A percentile compares a stretch with the other conserved stretches of the same genome.
Conservation (phyloP, 1,140 invertebrate genomes). For the Drosophila cardini region DNA sequence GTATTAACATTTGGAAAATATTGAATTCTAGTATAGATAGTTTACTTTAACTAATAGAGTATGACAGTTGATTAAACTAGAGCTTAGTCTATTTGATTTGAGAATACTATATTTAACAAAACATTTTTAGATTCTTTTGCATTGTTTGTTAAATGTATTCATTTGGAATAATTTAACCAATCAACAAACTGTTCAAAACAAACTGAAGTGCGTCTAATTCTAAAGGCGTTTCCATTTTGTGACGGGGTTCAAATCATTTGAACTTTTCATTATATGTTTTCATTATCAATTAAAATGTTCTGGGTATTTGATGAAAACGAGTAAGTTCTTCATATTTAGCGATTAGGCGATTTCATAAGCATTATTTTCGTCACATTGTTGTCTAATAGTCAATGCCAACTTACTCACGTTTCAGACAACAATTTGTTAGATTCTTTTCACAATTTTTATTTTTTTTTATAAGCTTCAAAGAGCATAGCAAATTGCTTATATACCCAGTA, state of each 20-base stretch:
- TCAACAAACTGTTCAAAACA: slow-evolving; percentile 6
- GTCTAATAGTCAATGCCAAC: slow-evolving; percentile 70
- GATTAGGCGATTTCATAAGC: slow-evolving; percentile 49
- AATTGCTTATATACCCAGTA: slow-evolving; percentile 60
- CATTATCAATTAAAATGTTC: slow-evolving; percentile 76
- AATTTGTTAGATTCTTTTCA: slow-evolving; percentile 61
- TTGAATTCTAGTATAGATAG: too few species aligned
- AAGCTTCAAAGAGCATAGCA: slow-evolving; percentile 75
- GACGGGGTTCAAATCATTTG: slow-evolving; percentile 65
- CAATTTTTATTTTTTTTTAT: slow-evolving; percentile 62
- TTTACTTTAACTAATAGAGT: too few species aligned
- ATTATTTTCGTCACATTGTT: slow-evolving; percentile 53
- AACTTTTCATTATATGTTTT: slow-evolving; percentile 70
- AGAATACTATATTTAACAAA: too few species aligned
- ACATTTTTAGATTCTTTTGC: too few species aligned
- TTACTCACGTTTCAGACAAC: slow-evolving; percentile 67
- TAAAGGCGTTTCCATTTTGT: slow-evolving; percentile 60
- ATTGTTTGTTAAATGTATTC: neutral
- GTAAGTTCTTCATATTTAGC: slow-evolving; percentile 9
- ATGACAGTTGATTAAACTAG: too few species aligned
- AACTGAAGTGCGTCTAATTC: slow-evolving; percentile 32
- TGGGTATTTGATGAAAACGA: slow-evolving; percentile 10
- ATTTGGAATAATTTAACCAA: neutral
- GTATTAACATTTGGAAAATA: too few species aligned
- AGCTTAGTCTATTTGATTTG: too few species aligned